Base-by-base conservation (phyloP, 2,797 vertebrate genomes). In the Triplophysa bombifrons region DNA sequence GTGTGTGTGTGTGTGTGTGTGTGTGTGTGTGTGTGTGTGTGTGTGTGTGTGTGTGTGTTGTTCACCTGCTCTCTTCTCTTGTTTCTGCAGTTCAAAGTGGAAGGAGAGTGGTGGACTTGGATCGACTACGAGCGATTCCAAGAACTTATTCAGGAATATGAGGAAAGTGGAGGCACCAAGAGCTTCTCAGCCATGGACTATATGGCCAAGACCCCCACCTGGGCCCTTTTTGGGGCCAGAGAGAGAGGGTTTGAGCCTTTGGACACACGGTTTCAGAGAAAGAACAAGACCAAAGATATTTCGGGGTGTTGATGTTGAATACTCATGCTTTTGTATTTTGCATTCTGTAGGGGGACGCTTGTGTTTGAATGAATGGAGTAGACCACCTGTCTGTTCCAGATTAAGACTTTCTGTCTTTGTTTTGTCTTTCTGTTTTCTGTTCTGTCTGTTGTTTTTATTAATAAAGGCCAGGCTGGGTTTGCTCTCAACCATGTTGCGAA, bases 61-160 rank as follows among this genome's bases (percentile, higher is more conserved):
- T 4, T 72, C 44, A 46, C 11, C 56, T 30, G 44, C 25, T 74
- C 25, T 69, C 16, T 74, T 68, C 50, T 58, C 44, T 4, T 83
- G 78, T 53, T 25, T 70, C 51, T 66, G 41, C 86, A 98, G 97
- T 98, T 98, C 87, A 94, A 95, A 90, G 88, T 95, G 25, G 53
- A 90, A 0, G 94, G 94, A 0, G 91, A 95, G 78, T 98, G 98
- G 97, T 91, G 92, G 92, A 98, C 96, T 0, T 97, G 97, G 97
- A 98, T 99, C 0, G 83, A 99, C 91, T 99, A 96, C 2, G 86
- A 90, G 30, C 91, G 92, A 8, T 99, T 98, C 89, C 97, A 97
- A 87, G 92, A 95, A 77, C 93, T 98, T 67, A 86, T 93, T 53
- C 87, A 64, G 75, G 85, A 84, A 7, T 89, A 93, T 0, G 89